Conservation (phyloP, 1,140 invertebrate species). For the Macrotrachela quadricornifera region DNA sequence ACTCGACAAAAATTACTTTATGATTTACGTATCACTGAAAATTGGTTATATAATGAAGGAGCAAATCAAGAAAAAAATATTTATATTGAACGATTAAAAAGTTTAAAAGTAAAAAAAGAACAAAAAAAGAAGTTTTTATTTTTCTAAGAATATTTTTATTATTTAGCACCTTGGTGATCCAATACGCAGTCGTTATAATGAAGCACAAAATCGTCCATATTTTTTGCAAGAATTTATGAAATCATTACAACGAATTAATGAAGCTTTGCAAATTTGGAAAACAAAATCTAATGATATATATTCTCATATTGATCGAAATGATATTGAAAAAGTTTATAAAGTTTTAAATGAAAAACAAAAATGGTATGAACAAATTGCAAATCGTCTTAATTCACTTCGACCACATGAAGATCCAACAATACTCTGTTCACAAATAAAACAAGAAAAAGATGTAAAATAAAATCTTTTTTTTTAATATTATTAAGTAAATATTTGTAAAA, state of each 20-base stretch:
- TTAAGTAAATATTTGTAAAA: background rate
- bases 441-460: conserved; percentile 42
- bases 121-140: no score
- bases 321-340: conserved; percentile 46
- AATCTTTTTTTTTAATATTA: background rate
- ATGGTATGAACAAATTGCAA: conserved; percentile 54
- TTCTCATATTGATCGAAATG: conserved; percentile 53
- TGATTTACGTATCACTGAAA: conserved; percentile 55
- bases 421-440: conserved; percentile 48
- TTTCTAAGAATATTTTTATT: no score
- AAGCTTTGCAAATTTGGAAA: conserved; percentile 43
- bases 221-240: conserved; percentile 53
- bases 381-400: conserved; percentile 37
- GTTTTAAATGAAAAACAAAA: conserved; percentile 32
- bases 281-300: conserved; percentile 46
- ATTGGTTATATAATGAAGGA: conserved; percentile 78
- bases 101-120: conserved; percentile 42
- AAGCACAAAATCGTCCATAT: conserved; percentile 49
- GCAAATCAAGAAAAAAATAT: conserved; percentile 69
- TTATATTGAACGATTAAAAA: conserved; percentile 43
- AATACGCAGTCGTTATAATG: conserved; percentile 51
- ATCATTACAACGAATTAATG: conserved; percentile 48
- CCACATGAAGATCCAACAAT: conserved; percentile 43
- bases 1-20: no score
- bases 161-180: conserved; percentile 46